Percentiles rank a stretch among this genome's conserved stretches.
Evolutionary conservation across 2,113 vertebrate species (phyloP).

Genomic region (Bungarus multicinctus): DNA sequence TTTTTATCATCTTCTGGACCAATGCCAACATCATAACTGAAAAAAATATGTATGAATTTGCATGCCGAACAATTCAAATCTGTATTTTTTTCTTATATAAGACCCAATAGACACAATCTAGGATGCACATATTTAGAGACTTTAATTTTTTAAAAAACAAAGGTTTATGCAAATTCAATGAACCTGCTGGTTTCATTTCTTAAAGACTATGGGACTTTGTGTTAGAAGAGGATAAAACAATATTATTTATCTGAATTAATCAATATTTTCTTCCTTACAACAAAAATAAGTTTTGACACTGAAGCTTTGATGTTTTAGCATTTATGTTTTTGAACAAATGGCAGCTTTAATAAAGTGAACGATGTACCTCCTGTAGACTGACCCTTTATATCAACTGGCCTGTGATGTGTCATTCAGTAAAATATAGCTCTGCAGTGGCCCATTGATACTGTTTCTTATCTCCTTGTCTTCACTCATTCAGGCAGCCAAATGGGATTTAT

Average conservation of each 20-base stretch:
- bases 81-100: background rate
- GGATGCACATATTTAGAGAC: background rate
- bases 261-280: background rate
- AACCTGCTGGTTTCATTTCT: background rate
- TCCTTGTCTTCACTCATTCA: conserved; percentile 19
- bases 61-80: background rate
- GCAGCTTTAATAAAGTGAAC: conserved; percentile 20
- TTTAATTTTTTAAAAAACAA: conserved; percentile 13
- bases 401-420: conserved; percentile 26
- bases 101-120: background rate
- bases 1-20: conserved; percentile 30
- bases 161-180: background rate
- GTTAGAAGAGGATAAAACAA: background rate
- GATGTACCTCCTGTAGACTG: conserved; percentile 24
- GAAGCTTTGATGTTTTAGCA: conserved; percentile 5
- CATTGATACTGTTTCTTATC: conserved; percentile 13
- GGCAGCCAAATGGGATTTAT: conserved; percentile 24
- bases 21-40: background rate
- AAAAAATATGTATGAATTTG: background rate
- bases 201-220: background rate
- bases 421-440: background rate
- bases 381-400: conserved; percentile 28
- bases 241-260: conserved; percentile 7
- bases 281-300: background rate
- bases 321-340: conserved; percentile 29